These are phyloP conservation scores for Gastrophysa polygoni DNA, from an alignment of 2,888 invertebrate genomes.

Conservation along the genomic window DNA sequence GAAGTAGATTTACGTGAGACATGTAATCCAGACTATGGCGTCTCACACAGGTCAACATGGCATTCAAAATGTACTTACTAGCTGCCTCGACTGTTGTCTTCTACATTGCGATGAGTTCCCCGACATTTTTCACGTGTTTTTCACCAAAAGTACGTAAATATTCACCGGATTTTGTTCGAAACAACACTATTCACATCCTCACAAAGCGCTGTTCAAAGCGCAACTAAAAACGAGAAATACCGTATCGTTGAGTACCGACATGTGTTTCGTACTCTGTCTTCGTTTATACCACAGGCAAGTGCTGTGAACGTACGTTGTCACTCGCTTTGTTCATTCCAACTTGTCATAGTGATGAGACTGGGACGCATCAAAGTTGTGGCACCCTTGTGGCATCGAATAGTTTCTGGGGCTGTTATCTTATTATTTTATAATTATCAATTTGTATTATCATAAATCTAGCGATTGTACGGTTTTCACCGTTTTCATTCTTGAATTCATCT, in stretches of 20 bases:
- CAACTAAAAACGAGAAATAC: slow-evolving; percentile 50
- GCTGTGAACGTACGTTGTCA: slow-evolving; percentile 14
- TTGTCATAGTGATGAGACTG: slow-evolving; percentile 20
- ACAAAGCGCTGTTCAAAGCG: slow-evolving; percentile 51
- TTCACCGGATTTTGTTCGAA: slow-evolving; percentile 40
- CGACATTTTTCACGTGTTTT: slow-evolving; percentile 55
- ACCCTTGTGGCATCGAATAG: no score
- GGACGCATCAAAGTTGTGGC: background rate
- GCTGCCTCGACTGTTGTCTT: slow-evolving; percentile 66
- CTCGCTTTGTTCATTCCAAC: slow-evolving; percentile 9
- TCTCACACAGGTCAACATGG: slow-evolving; percentile 38
- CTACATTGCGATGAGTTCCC: slow-evolving; percentile 62
- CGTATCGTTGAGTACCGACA: slow-evolving; percentile 27
- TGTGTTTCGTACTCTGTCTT: slow-evolving; percentile 3
- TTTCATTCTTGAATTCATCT: no score
- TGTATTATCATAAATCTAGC: no score
- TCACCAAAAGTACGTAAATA: slow-evolving; percentile 47
- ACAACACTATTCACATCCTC: slow-evolving; percentile 45
- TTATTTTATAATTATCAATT: no score
- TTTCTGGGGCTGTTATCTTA: no score
- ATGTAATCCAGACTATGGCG: slow-evolving; percentile 70
- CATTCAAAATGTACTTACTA: slow-evolving; percentile 61
- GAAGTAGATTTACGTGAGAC: slow-evolving; percentile 64
- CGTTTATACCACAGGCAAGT: slow-evolving; percentile 1
- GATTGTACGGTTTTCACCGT: no score